A percentile compares a stretch with the other conserved stretches of the same genome.
These are phyloP conservation scores for Podarcis muralis DNA, from an alignment of 2,113 vertebrate species.

Conservation along the genomic window DNA sequence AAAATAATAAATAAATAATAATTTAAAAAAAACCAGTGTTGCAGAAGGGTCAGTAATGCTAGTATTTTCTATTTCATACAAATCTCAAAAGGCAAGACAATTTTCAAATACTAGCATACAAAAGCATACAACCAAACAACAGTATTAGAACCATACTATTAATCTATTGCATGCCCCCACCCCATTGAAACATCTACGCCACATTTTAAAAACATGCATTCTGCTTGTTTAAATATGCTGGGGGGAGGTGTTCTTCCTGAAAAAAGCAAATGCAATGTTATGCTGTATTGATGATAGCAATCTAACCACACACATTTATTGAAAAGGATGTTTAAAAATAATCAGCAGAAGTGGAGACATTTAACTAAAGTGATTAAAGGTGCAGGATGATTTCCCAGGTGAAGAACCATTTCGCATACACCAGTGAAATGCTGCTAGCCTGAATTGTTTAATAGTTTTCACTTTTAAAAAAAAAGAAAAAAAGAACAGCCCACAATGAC, in stretches of 20 bases:
- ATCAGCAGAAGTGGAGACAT: neutral
- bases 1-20: too few relatives aligned
- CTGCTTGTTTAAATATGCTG: neutral
- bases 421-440: conserved; percentile 3
- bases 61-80: neutral
- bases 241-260: neutral
- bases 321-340: conserved; percentile 9
- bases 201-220: neutral
- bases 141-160: neutral
- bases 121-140: neutral
- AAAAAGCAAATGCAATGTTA: neutral
- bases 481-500: neutral
- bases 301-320: neutral
- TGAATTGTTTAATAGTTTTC: neutral
- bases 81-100: neutral
- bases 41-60: neutral
- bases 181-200: neutral
- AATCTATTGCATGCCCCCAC: neutral
- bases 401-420: neutral
- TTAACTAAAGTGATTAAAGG: conserved; percentile 22
- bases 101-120: neutral
- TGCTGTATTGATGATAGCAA: neutral
- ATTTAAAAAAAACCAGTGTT: neutral
- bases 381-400: conserved; percentile 11
- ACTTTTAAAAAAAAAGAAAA: neutral